Conservation (phyloP, 2,797 vertebrate genomes). For the Mormyrops boulengeri region DNA sequence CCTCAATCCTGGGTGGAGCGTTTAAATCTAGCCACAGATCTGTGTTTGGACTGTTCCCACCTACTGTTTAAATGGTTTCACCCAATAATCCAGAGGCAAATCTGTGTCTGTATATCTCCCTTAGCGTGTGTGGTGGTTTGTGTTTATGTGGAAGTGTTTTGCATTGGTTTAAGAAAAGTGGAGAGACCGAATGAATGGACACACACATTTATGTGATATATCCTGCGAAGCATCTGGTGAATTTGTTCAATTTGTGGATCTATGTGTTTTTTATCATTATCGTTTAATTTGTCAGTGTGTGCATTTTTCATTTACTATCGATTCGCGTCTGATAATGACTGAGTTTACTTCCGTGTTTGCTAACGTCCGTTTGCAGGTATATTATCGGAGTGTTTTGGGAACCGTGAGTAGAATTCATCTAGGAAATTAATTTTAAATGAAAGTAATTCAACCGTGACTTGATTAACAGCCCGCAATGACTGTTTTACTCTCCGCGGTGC, state of each 20-base stretch:
- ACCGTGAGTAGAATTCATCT: not conserved
- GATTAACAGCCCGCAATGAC: not conserved
- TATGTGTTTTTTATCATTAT: not conserved
- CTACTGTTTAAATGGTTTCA: not conserved
- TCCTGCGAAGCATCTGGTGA: not conserved
- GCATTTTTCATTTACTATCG: not conserved
- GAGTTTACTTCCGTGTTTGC: not conserved
- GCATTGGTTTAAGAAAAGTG: not conserved
- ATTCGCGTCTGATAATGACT: not conserved
- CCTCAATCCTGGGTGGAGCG: not conserved
- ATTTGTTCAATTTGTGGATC: not conserved
- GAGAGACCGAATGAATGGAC: not conserved
- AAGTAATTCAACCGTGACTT: not conserved
- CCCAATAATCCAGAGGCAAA: not conserved
- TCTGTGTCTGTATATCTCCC: not conserved
- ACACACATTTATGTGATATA: not conserved
- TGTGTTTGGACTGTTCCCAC: not conserved
- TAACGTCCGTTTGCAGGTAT: not conserved
- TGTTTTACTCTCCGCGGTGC: not conserved
- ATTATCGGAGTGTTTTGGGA: not conserved
- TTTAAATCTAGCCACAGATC: not conserved
- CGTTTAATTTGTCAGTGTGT: not conserved
- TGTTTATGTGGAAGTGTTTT: not conserved
- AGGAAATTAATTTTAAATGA: constrained; percentile 6
- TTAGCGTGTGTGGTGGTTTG: not conserved